phyloP scores from a whole-genome alignment of 2,797 vertebrate genomes.

The Hypotaenidia philippensis region DNA sequence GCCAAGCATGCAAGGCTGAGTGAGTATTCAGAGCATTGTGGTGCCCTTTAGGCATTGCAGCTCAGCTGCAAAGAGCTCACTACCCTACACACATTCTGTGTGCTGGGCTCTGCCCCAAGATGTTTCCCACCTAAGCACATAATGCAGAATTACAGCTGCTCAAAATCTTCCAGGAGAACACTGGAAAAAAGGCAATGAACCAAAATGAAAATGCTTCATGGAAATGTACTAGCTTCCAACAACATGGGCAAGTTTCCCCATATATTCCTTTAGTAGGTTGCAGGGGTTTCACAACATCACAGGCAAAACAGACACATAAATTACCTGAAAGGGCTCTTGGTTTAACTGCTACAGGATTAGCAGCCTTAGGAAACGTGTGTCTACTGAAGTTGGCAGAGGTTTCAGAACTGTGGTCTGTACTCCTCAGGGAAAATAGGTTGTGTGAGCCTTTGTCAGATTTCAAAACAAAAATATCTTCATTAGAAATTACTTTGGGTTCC shows the following conservation, averaged over 20 bases:
- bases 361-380: not conserved
- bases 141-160: not conserved
- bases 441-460: not conserved
- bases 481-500: not conserved
- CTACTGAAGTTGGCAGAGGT: not conserved
- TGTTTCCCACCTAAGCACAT: not conserved
- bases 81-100: accelerated
- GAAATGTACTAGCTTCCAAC: not conserved
- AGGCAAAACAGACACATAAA: not conserved
- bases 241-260: not conserved
- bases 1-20: not conserved
- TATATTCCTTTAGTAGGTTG: not conserved
- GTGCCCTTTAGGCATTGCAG: not conserved
- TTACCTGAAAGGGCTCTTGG: not conserved
- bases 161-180: not conserved
- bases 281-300: not conserved
- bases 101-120: not conserved
- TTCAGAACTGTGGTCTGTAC: not conserved
- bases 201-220: not conserved
- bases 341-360: not conserved
- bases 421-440: not conserved
- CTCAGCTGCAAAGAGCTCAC: not conserved
- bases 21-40: not conserved
- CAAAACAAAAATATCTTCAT: not conserved
- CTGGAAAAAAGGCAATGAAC: not conserved